phyloP scores from a whole-genome alignment of 2,888 invertebrate genomes.

The Drosophila maculinotata region DNA sequence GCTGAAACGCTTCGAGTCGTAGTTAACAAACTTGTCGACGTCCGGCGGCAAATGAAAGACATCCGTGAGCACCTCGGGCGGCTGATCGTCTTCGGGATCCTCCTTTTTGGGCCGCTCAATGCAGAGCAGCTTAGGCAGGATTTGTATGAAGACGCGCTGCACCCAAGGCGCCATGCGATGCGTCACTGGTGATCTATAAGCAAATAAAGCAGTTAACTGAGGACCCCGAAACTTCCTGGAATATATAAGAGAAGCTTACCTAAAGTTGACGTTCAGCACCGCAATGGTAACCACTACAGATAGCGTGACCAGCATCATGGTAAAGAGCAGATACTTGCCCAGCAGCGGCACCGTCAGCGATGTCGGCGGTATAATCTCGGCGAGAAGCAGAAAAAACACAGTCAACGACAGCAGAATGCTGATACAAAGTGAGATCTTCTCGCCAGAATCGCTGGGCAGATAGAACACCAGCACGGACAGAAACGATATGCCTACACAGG shows the following conservation, averaged over 20 bases:
- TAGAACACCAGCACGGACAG: constrained; percentile 99
- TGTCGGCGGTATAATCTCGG: constrained; percentile 97
- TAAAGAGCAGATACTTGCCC: constrained; percentile 96
- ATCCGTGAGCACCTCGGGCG: constrained; percentile 90
- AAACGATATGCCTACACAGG: constrained; percentile 98
- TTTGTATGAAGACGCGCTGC: constrained; percentile 92
- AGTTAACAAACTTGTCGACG: constrained; percentile 88
- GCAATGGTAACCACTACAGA: constrained; percentile 97
- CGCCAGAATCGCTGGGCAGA: constrained; percentile 98
- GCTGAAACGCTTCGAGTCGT: constrained; percentile 87
- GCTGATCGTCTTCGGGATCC: constrained; percentile 87
- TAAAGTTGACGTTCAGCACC: constrained; percentile 96
- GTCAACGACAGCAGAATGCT: constrained; percentile 96
- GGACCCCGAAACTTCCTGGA: too few relatives aligned
- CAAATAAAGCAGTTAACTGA: too few relatives aligned
- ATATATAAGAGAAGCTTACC: constrained; percentile 81
- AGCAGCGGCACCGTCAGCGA: constrained; percentile 95
- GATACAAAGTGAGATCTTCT: constrained; percentile 98
- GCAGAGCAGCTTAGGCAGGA: constrained; percentile 93
- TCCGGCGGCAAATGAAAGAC: constrained; percentile 90
- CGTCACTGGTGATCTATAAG: constrained; percentile 92
- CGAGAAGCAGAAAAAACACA: constrained; percentile 96
- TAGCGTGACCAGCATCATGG: constrained; percentile 96
- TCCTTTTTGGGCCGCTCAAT: constrained; percentile 95
- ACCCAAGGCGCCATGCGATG: constrained; percentile 97